Percentiles rank a stretch among this genome's conserved stretches.
phyloP scores from a whole-genome alignment of 2,888 invertebrate genomes.

The Pseudococcus jackbeardsleyi region DNA sequence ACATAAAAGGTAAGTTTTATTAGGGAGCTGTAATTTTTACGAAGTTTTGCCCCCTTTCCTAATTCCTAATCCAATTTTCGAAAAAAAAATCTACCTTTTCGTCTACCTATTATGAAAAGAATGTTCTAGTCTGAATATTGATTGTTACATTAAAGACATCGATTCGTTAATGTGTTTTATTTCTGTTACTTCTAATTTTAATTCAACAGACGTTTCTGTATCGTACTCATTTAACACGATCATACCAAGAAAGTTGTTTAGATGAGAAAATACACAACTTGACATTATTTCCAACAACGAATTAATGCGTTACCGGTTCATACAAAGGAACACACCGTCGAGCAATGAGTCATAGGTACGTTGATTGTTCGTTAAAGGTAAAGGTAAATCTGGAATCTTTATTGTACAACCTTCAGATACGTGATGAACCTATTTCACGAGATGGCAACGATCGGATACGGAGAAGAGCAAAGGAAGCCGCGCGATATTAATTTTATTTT shows the following conservation, averaged over 20 bases:
- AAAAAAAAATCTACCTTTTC: not conserved
- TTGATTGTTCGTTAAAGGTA: constrained; percentile 1
- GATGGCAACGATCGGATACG: not conserved
- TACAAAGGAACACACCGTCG: not conserved
- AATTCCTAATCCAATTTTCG: too few relatives aligned
- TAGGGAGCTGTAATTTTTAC: too few relatives aligned
- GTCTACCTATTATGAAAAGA: not conserved
- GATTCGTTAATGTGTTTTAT: not conserved
- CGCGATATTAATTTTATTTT: not conserved
- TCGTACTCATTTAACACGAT: not conserved
- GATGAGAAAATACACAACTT: not conserved
- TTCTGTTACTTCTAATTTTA: not conserved
- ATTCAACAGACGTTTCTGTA: not conserved
- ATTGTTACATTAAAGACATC: not conserved
- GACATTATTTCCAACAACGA: constrained; percentile 13
- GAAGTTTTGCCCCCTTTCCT: too few relatives aligned
- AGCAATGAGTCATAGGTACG: constrained; percentile 24
- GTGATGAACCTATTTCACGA: constrained; percentile 18
- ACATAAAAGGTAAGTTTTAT: too few relatives aligned
- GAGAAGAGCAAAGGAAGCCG: not conserved
- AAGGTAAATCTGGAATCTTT: constrained; percentile 12
- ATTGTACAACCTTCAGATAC: constrained; percentile 9
- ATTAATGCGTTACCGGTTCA: constrained; percentile 15
- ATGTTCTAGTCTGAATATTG: constrained; percentile 17
- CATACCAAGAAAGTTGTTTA: not conserved